A percentile compares a stretch with the other conserved stretches of the same genome.
Evolutionary conservation across 2,113 vertebrate species (phyloP).

Genomic region (Hiodon alosoides): DNA sequence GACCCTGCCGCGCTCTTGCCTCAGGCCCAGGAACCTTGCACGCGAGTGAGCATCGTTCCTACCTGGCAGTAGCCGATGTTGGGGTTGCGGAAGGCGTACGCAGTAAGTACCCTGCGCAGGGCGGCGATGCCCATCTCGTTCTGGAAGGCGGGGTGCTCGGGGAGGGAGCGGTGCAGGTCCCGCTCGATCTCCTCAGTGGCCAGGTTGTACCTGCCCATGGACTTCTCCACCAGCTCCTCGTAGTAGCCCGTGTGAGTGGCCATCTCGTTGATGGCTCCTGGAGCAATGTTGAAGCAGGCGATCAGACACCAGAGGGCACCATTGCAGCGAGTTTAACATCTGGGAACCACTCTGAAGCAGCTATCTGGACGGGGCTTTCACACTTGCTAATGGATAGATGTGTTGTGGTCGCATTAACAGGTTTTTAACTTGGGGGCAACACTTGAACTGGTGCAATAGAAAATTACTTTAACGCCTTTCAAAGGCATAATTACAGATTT

Average conservation of each 20-base stretch:
- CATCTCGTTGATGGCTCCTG: constrained; percentile 96
- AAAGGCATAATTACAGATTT: no score
- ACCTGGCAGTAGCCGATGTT: constrained; percentile 99
- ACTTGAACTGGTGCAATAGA: no score
- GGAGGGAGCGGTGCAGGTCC: constrained; percentile 93
- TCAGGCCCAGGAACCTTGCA: neutral
- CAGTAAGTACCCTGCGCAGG: constrained; percentile 87
- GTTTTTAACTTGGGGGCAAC: no score
- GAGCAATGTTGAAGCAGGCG: neutral
- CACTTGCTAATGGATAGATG: neutral
- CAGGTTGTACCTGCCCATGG: constrained; percentile 94
- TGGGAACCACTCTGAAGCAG: no score
- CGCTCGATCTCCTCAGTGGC: constrained; percentile 97
- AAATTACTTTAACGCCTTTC: no score
- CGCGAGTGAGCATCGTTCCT: constrained; percentile 10
- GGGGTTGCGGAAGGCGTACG: constrained; percentile 94
- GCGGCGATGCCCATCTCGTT: constrained; percentile 98
- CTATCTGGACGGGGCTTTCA: neutral
- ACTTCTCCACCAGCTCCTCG: constrained; percentile 92
- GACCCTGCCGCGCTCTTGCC: neutral
- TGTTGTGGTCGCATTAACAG: no score
- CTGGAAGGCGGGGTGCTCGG: constrained; percentile 95
- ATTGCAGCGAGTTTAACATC: neutral
- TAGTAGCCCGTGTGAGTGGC: constrained; percentile 95
- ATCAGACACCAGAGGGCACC: neutral